Percentiles rank a stretch among this genome's conserved stretches.
Conservation (phyloP, 2,113 vertebrate species). For the Osmerus mordax region DNA sequence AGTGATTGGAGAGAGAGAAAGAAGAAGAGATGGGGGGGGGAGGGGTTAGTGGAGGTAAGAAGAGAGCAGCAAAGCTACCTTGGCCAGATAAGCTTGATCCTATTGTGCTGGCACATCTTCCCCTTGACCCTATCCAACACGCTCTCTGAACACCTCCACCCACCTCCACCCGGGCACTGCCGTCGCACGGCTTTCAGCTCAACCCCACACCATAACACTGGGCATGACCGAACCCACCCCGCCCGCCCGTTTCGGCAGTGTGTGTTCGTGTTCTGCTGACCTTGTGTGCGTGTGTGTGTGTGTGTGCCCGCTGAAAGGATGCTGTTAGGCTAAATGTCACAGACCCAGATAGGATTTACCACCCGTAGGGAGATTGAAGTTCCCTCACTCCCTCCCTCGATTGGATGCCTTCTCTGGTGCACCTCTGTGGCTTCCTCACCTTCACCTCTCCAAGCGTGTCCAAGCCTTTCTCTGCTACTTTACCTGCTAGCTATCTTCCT, state of each 20-base stretch:
- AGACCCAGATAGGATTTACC: background rate
- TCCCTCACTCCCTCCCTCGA: background rate
- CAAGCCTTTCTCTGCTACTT: background rate
- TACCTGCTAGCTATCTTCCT: background rate
- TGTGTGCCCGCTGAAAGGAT: constrained; percentile 1
- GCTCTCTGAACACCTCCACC: too few species aligned
- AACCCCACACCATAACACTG: too few species aligned
- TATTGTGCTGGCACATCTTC: too few species aligned
- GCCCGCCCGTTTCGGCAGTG: background rate
- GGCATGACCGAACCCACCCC: background rate
- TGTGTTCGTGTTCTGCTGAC: background rate
- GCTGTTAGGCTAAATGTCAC: constrained; percentile 2
- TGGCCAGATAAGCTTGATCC: too few species aligned
- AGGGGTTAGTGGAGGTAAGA: background rate
- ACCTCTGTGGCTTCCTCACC: background rate
- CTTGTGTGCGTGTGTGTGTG: background rate
- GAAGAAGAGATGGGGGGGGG: background rate
- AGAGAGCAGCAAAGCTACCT: background rate
- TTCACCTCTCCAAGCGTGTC: background rate
- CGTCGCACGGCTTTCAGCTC: too few species aligned
- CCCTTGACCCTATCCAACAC: too few species aligned
- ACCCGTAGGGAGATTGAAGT: background rate
- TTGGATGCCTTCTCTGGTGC: background rate
- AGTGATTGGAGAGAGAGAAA: background rate
- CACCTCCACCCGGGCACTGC: too few species aligned